Evolutionary conservation across 2,888 invertebrate genomes (phyloP), one percentile per base, ranked within the genome.

Genomic region (Andrena bicolor): DNA sequence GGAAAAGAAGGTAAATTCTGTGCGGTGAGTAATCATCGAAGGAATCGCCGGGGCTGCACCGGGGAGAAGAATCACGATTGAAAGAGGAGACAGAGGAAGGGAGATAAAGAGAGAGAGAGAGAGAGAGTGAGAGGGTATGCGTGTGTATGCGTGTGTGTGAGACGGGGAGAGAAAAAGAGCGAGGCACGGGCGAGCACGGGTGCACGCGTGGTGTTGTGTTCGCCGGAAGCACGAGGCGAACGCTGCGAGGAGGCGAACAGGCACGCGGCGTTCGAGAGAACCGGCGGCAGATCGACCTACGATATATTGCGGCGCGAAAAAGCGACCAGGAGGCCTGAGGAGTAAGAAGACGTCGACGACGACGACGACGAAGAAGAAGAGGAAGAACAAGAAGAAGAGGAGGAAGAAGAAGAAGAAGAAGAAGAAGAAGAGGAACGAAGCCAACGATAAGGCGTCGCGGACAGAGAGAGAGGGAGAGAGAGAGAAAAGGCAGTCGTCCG

Each of bases 401-500:
- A 56, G n/a, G n/a, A n/a, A n/a, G n/a, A n/a, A n/a, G n/a, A n/a
- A 65, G 64, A 82, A 28, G 75, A 80, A 41, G 65, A 64, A 58
- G 16, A 49, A n/a, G 60, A 49, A 74, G 63, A 68, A 61, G 35
- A 61, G 51, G 26, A 49, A 32, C 64, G 53, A 3, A 49, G 26
- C 58, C 71, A 41, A 72, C 49, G 80, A 65, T 72, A 74, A 73
- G 84, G 76, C 56, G 66, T 80, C 74, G 75, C 74, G 76, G 49
- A 69, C 76, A 80, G 79, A 76, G 76, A 60, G 69, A 73, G 65
- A 73, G 63, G 76, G 80, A 80, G 79, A 76, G 76, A 60, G 69
- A 73, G 65, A 73, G 63, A 80, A 82, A 76, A 78, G 76, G 56
- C 74, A 85, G 80, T 80, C 69, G 85, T 85, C 76, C 86, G 78